Evolutionary conservation across 2,888 invertebrate genomes (phyloP).

Genomic region (Brachyptera putata): DNA sequence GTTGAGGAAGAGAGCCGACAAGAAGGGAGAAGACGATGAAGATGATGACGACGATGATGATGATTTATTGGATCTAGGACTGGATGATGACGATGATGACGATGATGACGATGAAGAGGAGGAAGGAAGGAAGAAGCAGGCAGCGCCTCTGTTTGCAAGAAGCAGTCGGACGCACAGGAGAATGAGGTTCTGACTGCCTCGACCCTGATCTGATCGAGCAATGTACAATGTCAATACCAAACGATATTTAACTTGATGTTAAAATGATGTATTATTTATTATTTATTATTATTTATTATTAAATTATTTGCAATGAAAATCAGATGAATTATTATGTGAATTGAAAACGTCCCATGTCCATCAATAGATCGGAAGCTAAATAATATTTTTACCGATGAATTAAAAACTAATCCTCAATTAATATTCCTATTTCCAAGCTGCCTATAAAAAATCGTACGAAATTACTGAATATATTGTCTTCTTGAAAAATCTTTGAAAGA

Average conservation of each 20-base stretch:
- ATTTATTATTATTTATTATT: slow-evolving; percentile 18
- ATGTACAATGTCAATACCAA: background rate
- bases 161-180: slow-evolving; percentile 37
- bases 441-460: too few relatives aligned
- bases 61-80: slow-evolving; percentile 19
- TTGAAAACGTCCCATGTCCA: too few relatives aligned
- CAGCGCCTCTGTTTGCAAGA: background rate
- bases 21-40: slow-evolving; percentile 44
- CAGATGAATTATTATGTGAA: background rate
- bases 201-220: background rate
- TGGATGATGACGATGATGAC: slow-evolving; percentile 29
- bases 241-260: background rate
- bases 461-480: too few relatives aligned
- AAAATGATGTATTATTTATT: background rate
- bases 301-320: background rate
- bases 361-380: too few relatives aligned
- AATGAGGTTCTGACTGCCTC: slow-evolving; percentile 34
- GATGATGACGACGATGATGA: slow-evolving; percentile 43
- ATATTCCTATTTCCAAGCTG: too few relatives aligned
- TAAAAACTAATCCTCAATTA: too few relatives aligned
- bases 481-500: too few relatives aligned
- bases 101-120: slow-evolving; percentile 31
- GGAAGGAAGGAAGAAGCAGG: background rate
- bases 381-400: too few relatives aligned
- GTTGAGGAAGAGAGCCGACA: slow-evolving; percentile 42